Conservation (phyloP, 2,113 vertebrate species). For the Regulus satrapa region DNA sequence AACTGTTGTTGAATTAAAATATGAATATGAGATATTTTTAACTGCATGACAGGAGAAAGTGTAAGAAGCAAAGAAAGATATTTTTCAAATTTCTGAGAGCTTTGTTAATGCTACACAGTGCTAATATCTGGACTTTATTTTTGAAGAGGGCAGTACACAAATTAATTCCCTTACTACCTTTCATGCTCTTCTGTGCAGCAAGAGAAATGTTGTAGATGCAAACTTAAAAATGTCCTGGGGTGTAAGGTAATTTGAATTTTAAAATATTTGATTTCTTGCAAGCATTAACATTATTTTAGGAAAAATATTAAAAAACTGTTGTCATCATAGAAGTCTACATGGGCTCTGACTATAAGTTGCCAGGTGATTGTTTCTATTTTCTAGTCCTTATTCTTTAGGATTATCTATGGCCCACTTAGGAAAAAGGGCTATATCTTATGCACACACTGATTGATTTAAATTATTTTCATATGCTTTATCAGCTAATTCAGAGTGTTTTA, state of each 20-base stretch:
- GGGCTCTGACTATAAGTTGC: not conserved
- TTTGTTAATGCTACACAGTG: not conserved
- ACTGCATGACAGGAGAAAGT: not conserved
- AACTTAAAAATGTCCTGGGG: not conserved
- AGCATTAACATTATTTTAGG: not conserved
- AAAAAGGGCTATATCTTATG: not conserved
- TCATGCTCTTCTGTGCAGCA: not conserved
- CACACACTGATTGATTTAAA: not conserved
- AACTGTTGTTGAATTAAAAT: not conserved
- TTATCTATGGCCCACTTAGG: not conserved
- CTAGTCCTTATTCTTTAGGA: not conserved
- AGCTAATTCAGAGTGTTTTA: not conserved
- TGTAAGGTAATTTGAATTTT: not conserved
- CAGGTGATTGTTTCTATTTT: slow-evolving; percentile 16
- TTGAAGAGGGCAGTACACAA: not conserved
- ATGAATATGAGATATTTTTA: not conserved
- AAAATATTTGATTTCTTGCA: not conserved
- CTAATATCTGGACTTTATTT: not conserved
- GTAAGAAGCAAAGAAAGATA: not conserved
- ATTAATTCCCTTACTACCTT: not conserved
- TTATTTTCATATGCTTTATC: not conserved
- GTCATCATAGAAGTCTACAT: not conserved
- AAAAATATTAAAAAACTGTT: too few relatives aligned
- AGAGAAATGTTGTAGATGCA: not conserved
- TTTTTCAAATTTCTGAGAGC: not conserved